Evolutionary conservation across 2,797 vertebrate genomes (phyloP).

Genomic region (Psittacula echo): DNA sequence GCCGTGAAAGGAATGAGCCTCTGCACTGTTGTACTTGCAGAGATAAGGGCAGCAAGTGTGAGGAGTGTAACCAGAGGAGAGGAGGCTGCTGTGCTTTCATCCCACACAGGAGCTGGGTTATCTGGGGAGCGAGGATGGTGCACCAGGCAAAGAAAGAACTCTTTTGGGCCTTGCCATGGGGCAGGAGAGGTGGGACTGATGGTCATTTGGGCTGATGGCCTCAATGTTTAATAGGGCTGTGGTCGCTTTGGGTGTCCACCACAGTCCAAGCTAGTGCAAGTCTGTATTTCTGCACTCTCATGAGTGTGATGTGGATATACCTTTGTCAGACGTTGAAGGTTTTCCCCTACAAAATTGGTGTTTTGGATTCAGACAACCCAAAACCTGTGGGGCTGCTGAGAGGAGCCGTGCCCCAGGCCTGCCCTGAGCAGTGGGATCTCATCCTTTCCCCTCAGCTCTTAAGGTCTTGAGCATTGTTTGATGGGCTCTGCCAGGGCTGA

Average conservation of each 20-base stretch:
- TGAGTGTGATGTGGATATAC: not conserved
- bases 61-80: not conserved
- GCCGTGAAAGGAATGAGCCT: not conserved
- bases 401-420: not conserved
- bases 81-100: not conserved
- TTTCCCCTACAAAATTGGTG: not conserved
- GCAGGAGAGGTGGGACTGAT: not conserved
- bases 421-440: not conserved
- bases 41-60: not conserved
- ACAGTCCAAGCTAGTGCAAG: not conserved
- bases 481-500: not conserved
- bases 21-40: not conserved
- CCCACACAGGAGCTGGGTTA: not conserved
- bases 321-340: not conserved
- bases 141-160: not conserved
- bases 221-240: fast-evolving
- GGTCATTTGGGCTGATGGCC: not conserved
- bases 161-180: not conserved
- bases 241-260: not conserved
- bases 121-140: not conserved
- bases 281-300: not conserved
- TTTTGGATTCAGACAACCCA: not conserved
- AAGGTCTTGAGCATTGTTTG: not conserved
- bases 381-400: not conserved
- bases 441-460: not conserved